Evolutionary conservation across 2,797 vertebrate species (phyloP).

Genomic region (Eulemur albifrons): DNA sequence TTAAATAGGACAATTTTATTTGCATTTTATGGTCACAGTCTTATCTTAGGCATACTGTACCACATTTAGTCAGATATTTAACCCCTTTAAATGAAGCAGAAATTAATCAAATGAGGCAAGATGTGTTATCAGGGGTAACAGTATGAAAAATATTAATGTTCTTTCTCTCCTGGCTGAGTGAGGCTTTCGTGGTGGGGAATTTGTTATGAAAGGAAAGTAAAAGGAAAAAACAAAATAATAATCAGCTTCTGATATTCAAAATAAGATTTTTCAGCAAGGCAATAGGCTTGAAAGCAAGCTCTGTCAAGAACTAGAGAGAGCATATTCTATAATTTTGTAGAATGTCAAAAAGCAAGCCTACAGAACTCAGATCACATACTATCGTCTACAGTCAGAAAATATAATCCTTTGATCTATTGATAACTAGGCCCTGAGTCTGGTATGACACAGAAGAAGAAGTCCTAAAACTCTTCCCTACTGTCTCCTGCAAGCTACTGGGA

Average conservation of each 20-base stretch:
- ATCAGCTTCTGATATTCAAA: constrained; percentile 13
- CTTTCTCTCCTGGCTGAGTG: background rate
- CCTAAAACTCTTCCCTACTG: background rate
- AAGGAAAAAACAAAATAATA: background rate
- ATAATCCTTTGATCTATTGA: background rate
- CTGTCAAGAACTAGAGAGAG: constrained; percentile 19
- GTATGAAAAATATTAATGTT: background rate
- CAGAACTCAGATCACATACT: background rate
- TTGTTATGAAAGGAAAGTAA: background rate
- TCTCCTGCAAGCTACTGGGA: background rate
- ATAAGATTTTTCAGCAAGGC: constrained; percentile 5
- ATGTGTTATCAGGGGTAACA: background rate
- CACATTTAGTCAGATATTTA: background rate
- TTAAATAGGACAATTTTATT: background rate
- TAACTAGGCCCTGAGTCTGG: background rate
- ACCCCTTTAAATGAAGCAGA: background rate
- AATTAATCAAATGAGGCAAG: background rate
- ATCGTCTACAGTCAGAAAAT: constrained; percentile 26
- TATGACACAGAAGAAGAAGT: background rate
- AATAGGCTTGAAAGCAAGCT: background rate
- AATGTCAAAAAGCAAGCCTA: constrained; percentile 1
- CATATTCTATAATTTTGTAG: background rate
- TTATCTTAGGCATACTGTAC: background rate
- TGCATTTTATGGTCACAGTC: background rate
- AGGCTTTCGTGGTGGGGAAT: background rate